Evolutionary conservation across 2,113 vertebrate species (phyloP), one percentile per base, ranked within the genome.

Genomic region (Datnioides undecimradiatus): DNA sequence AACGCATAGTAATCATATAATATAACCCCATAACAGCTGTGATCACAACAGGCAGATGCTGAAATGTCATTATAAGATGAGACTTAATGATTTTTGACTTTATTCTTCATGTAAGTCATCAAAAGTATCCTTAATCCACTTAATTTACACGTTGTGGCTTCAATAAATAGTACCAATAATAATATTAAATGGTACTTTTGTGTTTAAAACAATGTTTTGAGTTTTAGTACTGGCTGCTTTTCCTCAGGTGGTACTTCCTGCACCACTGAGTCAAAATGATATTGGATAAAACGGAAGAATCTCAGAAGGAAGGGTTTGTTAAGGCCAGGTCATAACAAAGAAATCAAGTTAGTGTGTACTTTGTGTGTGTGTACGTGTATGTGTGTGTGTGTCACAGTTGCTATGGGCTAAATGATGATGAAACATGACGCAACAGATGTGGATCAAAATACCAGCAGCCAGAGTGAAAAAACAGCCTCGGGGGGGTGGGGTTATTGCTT

Each of bases 351-450:
- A n/a, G n/a, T n/a, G 73, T 38, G 23, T 49, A 8, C n/a, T 43
- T 3, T 21, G 1, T 31, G n/a, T 0, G 2, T 34, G 49, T 6
- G 43, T 51, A n/a, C n/a, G 73, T 38, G 23, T 49, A 8, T 43
- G 3, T 21, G 1, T 31, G n/a, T 0, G 2, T 34, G 49, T 6
- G 43, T 51, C 25, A 23, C 1, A 57, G 23, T 16, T n/a, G 43
- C 79, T 36, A 0, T 13, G 9, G 31, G 48, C 48, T 41, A 45
- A 62, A 62, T 5, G 6, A 41, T 73, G 74, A 74, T 66, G 73
- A 67, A 73, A 86, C 40, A 13, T 41, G 14, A 58, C 34, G 65
- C 36, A 83, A 70, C 1, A 21, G 23, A 46, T 11, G 9, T 38
- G 13, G 34, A 25, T 36, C 29, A 60, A 57, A 27, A 76, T 38